Evolutionary conservation across 2,888 invertebrate species (phyloP).

Genomic region (Tiliacea citrago): DNA sequence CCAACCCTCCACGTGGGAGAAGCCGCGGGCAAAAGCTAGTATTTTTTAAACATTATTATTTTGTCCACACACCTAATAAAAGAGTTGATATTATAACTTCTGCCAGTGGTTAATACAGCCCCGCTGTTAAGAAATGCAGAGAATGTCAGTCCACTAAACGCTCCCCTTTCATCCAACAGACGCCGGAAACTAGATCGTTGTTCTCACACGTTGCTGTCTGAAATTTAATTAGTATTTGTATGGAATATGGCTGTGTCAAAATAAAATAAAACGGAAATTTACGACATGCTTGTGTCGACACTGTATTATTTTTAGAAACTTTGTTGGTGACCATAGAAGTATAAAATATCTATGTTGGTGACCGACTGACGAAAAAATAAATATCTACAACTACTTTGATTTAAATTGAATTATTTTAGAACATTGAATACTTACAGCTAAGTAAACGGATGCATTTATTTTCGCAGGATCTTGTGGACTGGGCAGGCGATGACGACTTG

Average conservation of each 20-base stretch:
- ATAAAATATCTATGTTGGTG: too few relatives aligned
- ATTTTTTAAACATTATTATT: neutral
- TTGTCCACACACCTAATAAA: conserved; percentile 79
- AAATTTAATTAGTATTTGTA: conserved; percentile 14
- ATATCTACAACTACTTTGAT: neutral
- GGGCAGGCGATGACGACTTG: conserved; percentile 81
- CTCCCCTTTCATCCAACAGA: conserved; percentile 79
- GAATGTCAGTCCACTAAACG: conserved; percentile 84
- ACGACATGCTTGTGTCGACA: neutral
- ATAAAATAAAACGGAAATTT: neutral
- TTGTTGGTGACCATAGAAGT: neutral
- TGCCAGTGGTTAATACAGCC: conserved; percentile 80
- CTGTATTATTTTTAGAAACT: neutral
- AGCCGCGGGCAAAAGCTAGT: neutral
- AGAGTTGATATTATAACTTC: conserved; percentile 83
- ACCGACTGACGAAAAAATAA: neutral
- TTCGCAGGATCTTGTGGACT: conserved; percentile 79
- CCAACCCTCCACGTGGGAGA: neutral
- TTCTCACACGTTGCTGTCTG: conserved; percentile 82
- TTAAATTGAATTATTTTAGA: neutral
- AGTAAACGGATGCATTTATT: conserved; percentile 69
- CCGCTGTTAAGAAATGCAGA: conserved; percentile 79
- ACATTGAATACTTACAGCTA: conserved; percentile 74
- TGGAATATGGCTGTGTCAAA: neutral
- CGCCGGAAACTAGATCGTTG: conserved; percentile 75